Conservation (phyloP, 2,888 invertebrate genomes). For the Hyposoter didymator region DNA sequence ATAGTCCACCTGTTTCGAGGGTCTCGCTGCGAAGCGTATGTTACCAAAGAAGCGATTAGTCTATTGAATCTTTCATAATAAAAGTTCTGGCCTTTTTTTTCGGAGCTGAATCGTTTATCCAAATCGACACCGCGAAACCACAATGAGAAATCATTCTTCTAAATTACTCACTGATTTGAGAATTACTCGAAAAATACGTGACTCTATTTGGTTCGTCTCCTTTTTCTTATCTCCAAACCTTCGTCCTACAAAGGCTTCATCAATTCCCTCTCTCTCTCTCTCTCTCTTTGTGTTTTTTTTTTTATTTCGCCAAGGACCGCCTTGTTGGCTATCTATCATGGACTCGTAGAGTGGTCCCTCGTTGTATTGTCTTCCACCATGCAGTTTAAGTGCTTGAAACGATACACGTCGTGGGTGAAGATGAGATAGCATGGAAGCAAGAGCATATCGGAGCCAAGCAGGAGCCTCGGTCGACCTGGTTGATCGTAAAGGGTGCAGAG, state of each 20-base stretch:
- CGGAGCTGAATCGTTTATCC: not conserved
- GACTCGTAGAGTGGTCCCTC: constrained; percentile 49
- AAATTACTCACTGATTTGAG: not conserved
- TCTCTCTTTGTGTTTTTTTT: too few relatives aligned
- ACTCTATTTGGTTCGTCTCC: not conserved
- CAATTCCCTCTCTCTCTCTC: not conserved
- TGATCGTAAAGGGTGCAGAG: constrained; percentile 46
- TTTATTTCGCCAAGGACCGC: not conserved
- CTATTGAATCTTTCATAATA: not conserved
- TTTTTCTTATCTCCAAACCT: not conserved
- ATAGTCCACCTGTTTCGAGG: not conserved
- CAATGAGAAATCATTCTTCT: not conserved
- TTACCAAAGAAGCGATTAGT: not conserved
- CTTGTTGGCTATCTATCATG: constrained; percentile 36
- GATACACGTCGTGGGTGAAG: constrained; percentile 38
- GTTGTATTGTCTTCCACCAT: constrained; percentile 49
- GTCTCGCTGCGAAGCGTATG: not conserved
- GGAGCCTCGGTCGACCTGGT: constrained; percentile 17
- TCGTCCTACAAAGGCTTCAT: not conserved
- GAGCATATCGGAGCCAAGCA: constrained; percentile 9
- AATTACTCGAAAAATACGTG: not conserved
- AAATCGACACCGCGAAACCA: not conserved
- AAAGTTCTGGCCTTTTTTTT: not conserved
- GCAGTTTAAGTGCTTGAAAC: constrained; percentile 49
- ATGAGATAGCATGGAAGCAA: constrained; percentile 23